Conservation (phyloP, 2,888 invertebrate species). For the Platerodrilus igneus region DNA sequence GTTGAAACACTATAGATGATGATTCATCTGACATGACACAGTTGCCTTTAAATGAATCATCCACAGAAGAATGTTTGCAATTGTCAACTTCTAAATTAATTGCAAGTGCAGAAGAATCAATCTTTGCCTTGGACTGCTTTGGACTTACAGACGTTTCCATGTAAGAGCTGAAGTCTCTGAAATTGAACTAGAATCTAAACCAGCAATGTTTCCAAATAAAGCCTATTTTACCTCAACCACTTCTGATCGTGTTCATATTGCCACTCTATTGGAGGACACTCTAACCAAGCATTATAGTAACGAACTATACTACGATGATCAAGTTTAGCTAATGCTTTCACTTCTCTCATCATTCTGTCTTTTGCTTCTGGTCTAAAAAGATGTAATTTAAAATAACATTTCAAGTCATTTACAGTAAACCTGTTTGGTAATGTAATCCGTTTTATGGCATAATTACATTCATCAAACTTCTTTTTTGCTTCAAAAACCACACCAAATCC, state of each 20-base stretch:
- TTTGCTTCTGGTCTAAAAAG: slow-evolving; percentile 66
- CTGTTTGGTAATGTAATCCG: slow-evolving; percentile 80
- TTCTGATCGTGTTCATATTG: slow-evolving; percentile 71
- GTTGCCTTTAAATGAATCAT: background rate
- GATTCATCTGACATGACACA: slow-evolving; percentile 44
- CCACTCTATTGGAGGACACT: slow-evolving; percentile 86
- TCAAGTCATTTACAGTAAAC: slow-evolving; percentile 43
- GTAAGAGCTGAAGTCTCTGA: slow-evolving; percentile 3
- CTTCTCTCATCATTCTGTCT: slow-evolving; percentile 89
- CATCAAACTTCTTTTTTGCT: slow-evolving; percentile 89
- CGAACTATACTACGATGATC: slow-evolving; percentile 95
- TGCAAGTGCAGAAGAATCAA: background rate
- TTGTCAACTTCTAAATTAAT: background rate
- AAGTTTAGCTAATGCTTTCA: slow-evolving; percentile 87
- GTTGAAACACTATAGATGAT: slow-evolving; percentile 35
- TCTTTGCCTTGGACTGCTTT: background rate
- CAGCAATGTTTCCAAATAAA: no score
- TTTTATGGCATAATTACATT: slow-evolving; percentile 92
- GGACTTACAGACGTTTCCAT: background rate
- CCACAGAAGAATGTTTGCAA: background rate
- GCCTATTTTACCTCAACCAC: slow-evolving; percentile 46
- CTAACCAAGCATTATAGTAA: slow-evolving; percentile 94
- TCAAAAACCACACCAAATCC: slow-evolving; percentile 98
- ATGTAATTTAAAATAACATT: slow-evolving; percentile 1
- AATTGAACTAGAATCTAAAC: background rate